phyloP scores from a whole-genome alignment of 2,888 invertebrate genomes.

The Acanthosepion esculentum region DNA sequence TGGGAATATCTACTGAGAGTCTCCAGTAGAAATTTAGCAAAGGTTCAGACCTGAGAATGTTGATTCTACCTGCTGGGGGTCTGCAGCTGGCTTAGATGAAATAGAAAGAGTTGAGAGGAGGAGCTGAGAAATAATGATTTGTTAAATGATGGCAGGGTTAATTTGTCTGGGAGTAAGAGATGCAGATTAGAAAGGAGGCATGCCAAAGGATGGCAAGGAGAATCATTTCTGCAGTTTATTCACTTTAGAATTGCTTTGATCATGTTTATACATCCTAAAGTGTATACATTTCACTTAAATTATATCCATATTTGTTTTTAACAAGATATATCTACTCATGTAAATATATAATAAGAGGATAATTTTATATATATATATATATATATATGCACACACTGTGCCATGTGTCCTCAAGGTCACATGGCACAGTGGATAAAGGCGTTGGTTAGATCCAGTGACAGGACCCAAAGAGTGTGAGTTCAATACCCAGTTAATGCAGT shows the following conservation, averaged over 20 bases:
- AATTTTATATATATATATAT: too few species aligned
- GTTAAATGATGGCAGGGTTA: neutral
- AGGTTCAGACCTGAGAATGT: neutral
- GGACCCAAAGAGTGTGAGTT: too few species aligned
- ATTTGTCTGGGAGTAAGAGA: neutral
- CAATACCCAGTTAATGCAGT: too few species aligned
- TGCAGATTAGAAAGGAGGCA: neutral
- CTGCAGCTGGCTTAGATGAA: constrained; percentile 33
- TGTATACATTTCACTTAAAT: neutral
- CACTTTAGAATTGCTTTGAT: neutral
- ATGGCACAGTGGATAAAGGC: too few species aligned
- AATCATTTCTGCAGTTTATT: neutral
- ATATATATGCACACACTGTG: too few species aligned
- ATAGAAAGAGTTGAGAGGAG: neutral
- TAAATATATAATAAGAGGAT: too few species aligned
- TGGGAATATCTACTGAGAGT: too few species aligned
- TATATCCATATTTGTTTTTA: neutral
- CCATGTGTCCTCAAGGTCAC: too few species aligned
- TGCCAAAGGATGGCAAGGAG: neutral
- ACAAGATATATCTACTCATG: neutral
- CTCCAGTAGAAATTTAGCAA: too few species aligned
- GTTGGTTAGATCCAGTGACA: too few species aligned
- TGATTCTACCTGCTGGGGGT: neutral
- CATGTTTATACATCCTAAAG: neutral
- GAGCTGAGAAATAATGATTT: neutral